Base-by-base conservation (phyloP, 2,888 invertebrate genomes). In the Netelia virgata region DNA sequence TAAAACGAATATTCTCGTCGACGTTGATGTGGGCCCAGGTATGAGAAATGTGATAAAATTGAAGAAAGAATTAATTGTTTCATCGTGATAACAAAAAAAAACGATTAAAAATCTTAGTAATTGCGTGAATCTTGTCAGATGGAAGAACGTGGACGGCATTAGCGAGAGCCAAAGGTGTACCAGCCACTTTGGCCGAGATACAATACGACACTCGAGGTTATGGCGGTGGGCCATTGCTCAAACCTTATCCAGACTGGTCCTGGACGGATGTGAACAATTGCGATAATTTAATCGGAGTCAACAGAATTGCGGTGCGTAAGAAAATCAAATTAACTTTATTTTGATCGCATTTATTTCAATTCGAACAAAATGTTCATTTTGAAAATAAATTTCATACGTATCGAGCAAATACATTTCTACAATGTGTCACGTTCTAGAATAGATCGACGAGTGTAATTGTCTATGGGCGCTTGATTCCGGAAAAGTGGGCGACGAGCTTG, bases 221-320 rank as follows among this genome's bases (percentile, higher is more conserved):
- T 0, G 94, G 94, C 53, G 78, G 63, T 53, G 94, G 0, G 93
- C 94, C 0, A 94, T 94, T 5, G 90, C 92, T 96, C 70, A 89
- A 90, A 28, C 95, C 95, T 0, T 96, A 96, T 92, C 96, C 96
- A 0, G 94, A 94, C 92, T 96, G 96, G 93, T 91, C 94, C n/a
- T 95, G 95, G 95, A 95, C 81, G 9, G 95, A 96, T 86, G 95
- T 95, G 87, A 95, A 95, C 0, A 79, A 95, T 91, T 96, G 96
- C 89, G 94, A 95, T 53, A 95, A 96, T 18, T 94, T 97, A 50
- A 96, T 96, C 0, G 97, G 96, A 0, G 97, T 96, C 2, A 97
- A 96, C 89, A 94, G 97, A 90, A 94, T 96, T 11, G 95, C 95
- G 88, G 97, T 97, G 93, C 94, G 95, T 95, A 36, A 36, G 36